Evolutionary conservation across 2,797 vertebrate genomes (phyloP).

Genomic region (Aulostomus chinensis): DNA sequence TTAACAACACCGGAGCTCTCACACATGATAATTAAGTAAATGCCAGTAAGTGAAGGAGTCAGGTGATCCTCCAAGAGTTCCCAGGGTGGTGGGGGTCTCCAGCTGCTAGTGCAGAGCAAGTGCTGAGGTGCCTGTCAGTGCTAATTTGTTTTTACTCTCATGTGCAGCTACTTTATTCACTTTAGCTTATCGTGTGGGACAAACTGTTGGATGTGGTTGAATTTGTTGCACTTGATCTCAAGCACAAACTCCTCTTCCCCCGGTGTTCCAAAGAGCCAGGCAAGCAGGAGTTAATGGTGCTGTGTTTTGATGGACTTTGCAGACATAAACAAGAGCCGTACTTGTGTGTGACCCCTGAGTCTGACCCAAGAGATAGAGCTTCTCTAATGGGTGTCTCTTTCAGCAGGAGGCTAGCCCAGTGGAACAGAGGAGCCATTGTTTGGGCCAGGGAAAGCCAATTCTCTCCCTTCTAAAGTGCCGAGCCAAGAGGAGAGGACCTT

Average conservation of each 20-base stretch:
- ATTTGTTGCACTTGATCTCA: slow-evolving; percentile 23
- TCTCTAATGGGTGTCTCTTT: slow-evolving; percentile 86
- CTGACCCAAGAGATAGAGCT: slow-evolving; percentile 84
- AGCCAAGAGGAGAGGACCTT: slow-evolving; percentile 52
- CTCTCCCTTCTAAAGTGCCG: slow-evolving; percentile 75
- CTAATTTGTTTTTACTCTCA: slow-evolving; percentile 39
- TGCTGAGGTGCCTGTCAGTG: slow-evolving; percentile 45
- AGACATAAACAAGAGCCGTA: slow-evolving; percentile 84
- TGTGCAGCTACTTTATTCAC: slow-evolving; percentile 38
- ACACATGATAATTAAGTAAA: slow-evolving; percentile 53
- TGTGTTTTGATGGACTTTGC: slow-evolving; percentile 81
- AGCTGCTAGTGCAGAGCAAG: slow-evolving; percentile 45
- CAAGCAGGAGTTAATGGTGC: slow-evolving; percentile 69
- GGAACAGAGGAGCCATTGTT: slow-evolving; percentile 84
- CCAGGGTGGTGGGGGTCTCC: slow-evolving; percentile 4
- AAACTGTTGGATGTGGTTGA: slow-evolving; percentile 11
- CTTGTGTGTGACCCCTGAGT: slow-evolving; percentile 78
- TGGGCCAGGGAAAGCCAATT: slow-evolving; percentile 67
- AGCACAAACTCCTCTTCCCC: slow-evolving; percentile 39
- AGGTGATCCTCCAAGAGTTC: slow-evolving; percentile 21
- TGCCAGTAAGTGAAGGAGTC: slow-evolving; percentile 27
- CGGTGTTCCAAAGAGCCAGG: slow-evolving; percentile 30
- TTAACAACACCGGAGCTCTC: slow-evolving; percentile 31
- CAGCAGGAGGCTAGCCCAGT: slow-evolving; percentile 63
- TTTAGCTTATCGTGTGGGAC: slow-evolving; percentile 13